These are phyloP conservation scores for Drosophila dunni DNA, from an alignment of 1,140 invertebrate genomes.

Conservation along the genomic window DNA sequence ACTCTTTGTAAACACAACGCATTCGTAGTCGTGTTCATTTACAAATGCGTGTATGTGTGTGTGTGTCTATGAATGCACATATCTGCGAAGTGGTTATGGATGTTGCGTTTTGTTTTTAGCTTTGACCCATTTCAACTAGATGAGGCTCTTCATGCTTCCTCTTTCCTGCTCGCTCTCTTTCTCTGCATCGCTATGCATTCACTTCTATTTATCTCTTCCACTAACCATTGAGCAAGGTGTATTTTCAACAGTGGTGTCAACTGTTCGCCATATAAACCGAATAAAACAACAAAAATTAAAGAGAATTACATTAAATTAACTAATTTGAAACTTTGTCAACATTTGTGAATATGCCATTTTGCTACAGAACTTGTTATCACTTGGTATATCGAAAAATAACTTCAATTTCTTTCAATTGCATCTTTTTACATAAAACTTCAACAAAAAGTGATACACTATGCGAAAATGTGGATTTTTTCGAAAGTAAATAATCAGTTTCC, in stretches of 20 bases:
- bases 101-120: slow-evolving; percentile 51
- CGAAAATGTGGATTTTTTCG: too few species aligned
- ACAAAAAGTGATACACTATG: too few species aligned
- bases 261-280: not conserved
- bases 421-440: too few species aligned
- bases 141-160: slow-evolving; percentile 17
- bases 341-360: too few species aligned
- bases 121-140: slow-evolving; percentile 50
- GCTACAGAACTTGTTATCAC: too few species aligned
- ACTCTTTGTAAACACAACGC: not conserved
- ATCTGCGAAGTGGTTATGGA: slow-evolving; percentile 22
- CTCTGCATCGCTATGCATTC: too few species aligned
- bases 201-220: slow-evolving; percentile 2
- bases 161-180: slow-evolving; percentile 2
- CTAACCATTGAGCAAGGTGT: slow-evolving; percentile 17
- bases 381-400: too few species aligned
- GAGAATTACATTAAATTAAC: too few species aligned
- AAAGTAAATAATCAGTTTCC: too few species aligned
- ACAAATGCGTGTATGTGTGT: not conserved
- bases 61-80: slow-evolving; percentile 24
- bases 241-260: not conserved
- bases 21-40: not conserved
- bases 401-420: too few species aligned
- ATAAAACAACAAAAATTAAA: not conserved
- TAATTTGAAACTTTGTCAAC: too few species aligned